Percentiles rank a stretch among this genome's conserved stretches.
Conservation (phyloP, 2,113 vertebrate genomes). For the Eleginops maclovinus region DNA sequence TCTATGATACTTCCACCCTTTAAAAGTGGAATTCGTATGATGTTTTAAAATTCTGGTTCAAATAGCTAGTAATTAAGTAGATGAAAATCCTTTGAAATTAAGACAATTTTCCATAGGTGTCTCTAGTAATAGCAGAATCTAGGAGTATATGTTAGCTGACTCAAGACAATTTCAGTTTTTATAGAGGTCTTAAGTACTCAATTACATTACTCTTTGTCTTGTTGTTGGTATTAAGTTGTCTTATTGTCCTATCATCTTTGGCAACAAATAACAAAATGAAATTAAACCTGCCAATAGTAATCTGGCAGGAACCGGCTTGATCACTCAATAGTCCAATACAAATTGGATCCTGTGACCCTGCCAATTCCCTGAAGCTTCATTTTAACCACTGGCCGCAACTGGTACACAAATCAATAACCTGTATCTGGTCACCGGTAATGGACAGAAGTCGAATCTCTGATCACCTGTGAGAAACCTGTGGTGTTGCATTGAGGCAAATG, state of each 20-base stretch:
- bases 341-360: not conserved
- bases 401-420: slow-evolving; percentile 6
- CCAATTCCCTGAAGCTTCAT: slow-evolving; percentile 1
- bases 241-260: slow-evolving; percentile 9
- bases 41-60: too few species aligned
- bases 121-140: too few species aligned
- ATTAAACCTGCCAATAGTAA: slow-evolving; percentile 20
- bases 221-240: not conserved
- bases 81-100: too few species aligned
- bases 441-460: slow-evolving; percentile 19
- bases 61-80: too few species aligned
- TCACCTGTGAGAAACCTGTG: slow-evolving; percentile 31
- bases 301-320: not conserved
- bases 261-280: slow-evolving; percentile 20
- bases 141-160: too few species aligned
- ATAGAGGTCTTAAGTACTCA: too few species aligned
- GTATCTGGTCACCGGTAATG: slow-evolving; percentile 31
- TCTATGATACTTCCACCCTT: too few species aligned
- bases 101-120: too few species aligned
- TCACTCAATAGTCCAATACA: not conserved
- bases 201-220: too few species aligned
- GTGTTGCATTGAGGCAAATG: slow-evolving; percentile 22
- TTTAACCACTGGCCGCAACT: slow-evolving; percentile 3
- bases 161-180: too few species aligned
- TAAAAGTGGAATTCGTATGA: too few species aligned